phyloP scores from a whole-genome alignment of 2,797 vertebrate species.

The Lates japonicus region DNA sequence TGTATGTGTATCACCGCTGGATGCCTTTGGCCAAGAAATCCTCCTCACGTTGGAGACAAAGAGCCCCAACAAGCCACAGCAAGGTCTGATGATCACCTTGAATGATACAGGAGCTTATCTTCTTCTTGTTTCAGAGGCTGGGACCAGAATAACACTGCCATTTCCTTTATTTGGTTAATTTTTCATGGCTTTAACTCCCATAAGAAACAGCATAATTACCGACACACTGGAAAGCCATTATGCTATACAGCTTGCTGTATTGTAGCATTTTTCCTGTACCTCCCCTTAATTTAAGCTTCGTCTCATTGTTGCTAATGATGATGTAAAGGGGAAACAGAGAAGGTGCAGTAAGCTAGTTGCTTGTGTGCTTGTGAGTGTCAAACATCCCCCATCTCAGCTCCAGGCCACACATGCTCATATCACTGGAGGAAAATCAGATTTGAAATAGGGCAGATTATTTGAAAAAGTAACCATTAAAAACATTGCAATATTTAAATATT shows the following conservation, averaged over 20 bases:
- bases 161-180: constrained; percentile 50
- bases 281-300: constrained; percentile 54
- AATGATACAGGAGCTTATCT: constrained; percentile 46
- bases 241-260: constrained; percentile 44
- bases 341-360: constrained; percentile 19
- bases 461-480: not conserved
- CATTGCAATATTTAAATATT: not conserved
- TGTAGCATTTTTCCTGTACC: constrained; percentile 36
- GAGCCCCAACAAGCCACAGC: constrained; percentile 44
- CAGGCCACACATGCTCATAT: not conserved
- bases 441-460: not conserved
- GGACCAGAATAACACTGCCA: constrained; percentile 12
- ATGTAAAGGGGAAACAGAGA: constrained; percentile 45
- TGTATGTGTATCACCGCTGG: constrained; percentile 50
- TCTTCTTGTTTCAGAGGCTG: constrained; percentile 38
- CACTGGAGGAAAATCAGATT: not conserved
- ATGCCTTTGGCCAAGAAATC: constrained; percentile 52
- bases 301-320: constrained; percentile 61
- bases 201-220: constrained; percentile 62
- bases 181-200: constrained; percentile 42
- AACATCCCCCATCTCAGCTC: not conserved
- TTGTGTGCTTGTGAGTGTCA: constrained; percentile 1
- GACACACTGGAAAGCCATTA: constrained; percentile 51
- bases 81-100: constrained; percentile 57
- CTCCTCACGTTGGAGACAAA: constrained; percentile 52